Conservation (phyloP, 2,113 vertebrate species). For the Sardina pilchardus region DNA sequence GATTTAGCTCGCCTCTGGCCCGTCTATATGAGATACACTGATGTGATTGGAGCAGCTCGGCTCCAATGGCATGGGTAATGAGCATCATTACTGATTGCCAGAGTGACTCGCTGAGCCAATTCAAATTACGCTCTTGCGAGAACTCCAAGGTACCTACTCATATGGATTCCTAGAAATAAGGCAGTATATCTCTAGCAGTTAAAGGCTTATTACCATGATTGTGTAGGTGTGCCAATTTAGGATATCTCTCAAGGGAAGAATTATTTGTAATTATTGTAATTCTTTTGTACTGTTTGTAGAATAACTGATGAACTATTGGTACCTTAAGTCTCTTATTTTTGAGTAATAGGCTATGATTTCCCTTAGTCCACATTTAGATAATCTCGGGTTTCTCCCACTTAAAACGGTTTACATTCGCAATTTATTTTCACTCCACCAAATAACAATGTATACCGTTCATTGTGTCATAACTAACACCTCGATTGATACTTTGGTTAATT, state of each 20-base stretch:
- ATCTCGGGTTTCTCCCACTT: background rate
- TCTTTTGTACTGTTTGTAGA: background rate
- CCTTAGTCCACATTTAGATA: background rate
- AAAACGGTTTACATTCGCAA: background rate
- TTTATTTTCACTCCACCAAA: background rate
- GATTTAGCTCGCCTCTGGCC: too few relatives aligned
- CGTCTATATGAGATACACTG: too few relatives aligned
- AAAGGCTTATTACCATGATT: background rate
- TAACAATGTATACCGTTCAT: background rate
- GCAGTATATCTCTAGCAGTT: background rate
- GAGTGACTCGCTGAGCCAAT: too few relatives aligned
- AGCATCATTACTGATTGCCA: too few relatives aligned
- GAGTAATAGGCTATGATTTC: background rate
- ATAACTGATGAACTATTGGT: background rate
- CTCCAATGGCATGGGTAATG: too few relatives aligned
- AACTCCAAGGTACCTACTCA: too few relatives aligned
- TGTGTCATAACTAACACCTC: background rate
- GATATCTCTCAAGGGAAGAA: background rate
- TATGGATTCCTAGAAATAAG: background rate
- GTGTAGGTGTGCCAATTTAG: background rate
- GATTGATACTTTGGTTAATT: background rate
- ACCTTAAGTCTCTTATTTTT: background rate
- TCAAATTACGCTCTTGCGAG: too few relatives aligned
- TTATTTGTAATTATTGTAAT: too few relatives aligned
- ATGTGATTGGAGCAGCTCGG: too few relatives aligned